Conservation (phyloP, 2,113 vertebrate genomes). For the Kobus ellipsiprymnus region DNA sequence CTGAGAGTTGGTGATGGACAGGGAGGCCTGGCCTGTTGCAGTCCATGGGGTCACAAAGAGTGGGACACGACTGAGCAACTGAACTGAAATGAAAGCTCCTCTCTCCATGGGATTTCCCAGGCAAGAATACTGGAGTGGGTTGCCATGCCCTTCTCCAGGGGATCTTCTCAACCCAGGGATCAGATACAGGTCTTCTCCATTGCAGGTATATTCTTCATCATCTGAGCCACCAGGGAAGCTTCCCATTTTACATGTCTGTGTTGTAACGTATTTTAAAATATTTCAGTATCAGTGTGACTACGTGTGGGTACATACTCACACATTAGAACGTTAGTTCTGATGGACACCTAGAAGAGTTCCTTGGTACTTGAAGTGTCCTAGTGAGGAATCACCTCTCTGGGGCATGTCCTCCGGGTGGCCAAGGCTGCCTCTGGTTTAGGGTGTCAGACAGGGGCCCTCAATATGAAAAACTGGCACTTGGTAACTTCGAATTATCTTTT, state of each 20-base stretch:
- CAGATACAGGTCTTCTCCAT: background rate
- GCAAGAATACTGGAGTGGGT: background rate
- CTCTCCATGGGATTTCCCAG: background rate
- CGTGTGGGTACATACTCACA: background rate
- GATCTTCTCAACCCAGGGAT: background rate
- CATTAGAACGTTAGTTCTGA: background rate
- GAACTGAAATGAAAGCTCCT: background rate
- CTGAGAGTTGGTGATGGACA: background rate
- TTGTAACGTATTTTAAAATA: background rate
- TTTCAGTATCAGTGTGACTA: background rate
- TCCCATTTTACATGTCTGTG: background rate
- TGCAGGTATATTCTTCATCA: background rate
- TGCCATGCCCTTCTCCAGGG: background rate
- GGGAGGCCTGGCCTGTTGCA: background rate
- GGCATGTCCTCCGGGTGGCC: background rate
- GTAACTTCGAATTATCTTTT: background rate
- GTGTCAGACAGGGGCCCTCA: background rate
- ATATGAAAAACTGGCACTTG: background rate
- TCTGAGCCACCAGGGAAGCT: background rate
- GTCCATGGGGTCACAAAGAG: background rate
- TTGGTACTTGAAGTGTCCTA: too few relatives aligned
- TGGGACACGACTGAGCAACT: accelerated
- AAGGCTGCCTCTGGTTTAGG: background rate
- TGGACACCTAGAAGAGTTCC: background rate
- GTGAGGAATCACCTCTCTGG: background rate